Evolutionary conservation across 2,888 invertebrate genomes (phyloP), one percentile per base, ranked within the genome.

Genomic region (Ichneumoninae sp.): DNA sequence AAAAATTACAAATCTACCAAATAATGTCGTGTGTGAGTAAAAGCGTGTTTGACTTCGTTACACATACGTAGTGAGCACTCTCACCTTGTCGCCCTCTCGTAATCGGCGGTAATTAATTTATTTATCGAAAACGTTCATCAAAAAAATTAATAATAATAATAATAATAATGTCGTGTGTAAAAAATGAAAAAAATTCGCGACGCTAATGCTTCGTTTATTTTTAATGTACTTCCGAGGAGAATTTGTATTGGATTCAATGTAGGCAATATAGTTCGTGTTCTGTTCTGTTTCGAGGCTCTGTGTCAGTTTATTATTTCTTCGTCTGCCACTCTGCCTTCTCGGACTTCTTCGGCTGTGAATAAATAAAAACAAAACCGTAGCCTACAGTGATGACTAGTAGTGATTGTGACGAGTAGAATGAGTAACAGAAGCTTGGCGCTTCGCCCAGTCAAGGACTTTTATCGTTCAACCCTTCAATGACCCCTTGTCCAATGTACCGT

Each of bases 261-360:
- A 44, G 63, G 44, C 13, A 44, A 44, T 85, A 44, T 76, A 70
- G 68, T 57, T 16, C 81, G 47, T 85, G 80, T 77, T 60, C 40
- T 69, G 36, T 74, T 63, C 50, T 70, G 63, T 76, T 57, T 74
- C 22, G 71, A 26, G 22, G 40, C 33, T 74, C 26, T 74, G 68
- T 81, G 60, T 63, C 50, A 57, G 19, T 70, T 57, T 79, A 91
- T 83, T 92, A 93, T 90, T 95, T 96, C 95, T 96, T 96, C 95
- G 96, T 96, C 95, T 95, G 95, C 96, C 96, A 96, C 94, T 96
- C 96, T 94, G 96, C 96, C 93, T 96, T 96, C 95, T 96, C 96
- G 93, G 96, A 95, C 94, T 96, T 96, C 96, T 96, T 96, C 92
- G 96, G 95, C 96, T 97, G 96, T 95, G 93, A 91, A 92, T 91